A percentile compares a stretch with the other conserved stretches of the same genome.
phyloP scores from a whole-genome alignment of 30 jellyfish, hydroid and myxozoan species.

The Sanderia malayensis region DNA sequence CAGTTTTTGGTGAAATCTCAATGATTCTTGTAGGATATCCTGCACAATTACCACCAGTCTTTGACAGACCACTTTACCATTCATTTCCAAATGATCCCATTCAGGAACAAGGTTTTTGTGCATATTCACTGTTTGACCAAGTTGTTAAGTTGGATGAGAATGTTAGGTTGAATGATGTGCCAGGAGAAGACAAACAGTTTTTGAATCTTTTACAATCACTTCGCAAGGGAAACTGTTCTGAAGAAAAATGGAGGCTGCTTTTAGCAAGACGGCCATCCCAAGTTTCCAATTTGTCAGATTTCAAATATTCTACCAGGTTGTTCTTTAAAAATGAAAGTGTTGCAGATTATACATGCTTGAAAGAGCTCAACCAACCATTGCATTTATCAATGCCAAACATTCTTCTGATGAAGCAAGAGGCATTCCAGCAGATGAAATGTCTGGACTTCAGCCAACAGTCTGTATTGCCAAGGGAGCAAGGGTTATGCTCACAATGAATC shows the following conservation, averaged over 20 bases:
- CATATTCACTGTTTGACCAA: constrained; percentile 5
- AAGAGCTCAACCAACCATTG: constrained; percentile 30
- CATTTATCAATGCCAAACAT: constrained; percentile 42
- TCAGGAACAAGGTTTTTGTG: constrained; percentile 15
- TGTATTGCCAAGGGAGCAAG: constrained; percentile 22
- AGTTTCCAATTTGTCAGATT: too few species aligned
- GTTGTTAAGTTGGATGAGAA: too few species aligned
- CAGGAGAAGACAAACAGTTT: too few species aligned
- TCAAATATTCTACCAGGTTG: constrained; percentile 1
- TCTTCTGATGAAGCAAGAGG: constrained; percentile 13
- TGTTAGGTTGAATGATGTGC: too few species aligned
- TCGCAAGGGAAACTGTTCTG: too few species aligned
- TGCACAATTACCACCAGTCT: constrained; percentile 51
- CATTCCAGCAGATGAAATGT: constrained; percentile 56
- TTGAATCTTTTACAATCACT: too few species aligned
- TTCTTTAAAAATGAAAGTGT: constrained; percentile 23
- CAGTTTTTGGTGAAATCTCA: constrained; percentile 28
- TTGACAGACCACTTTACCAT: constrained; percentile 23
- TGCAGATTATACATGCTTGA: too few species aligned
- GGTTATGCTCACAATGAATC: too few species aligned
- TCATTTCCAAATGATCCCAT: background rate
- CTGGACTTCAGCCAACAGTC: constrained; percentile 41
- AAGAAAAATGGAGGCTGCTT: too few species aligned
- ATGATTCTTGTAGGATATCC: constrained; percentile 23
- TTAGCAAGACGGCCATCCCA: too few species aligned